Base-by-base conservation (phyloP, 2,888 invertebrate species). In the Gymnocheta viridis region DNA sequence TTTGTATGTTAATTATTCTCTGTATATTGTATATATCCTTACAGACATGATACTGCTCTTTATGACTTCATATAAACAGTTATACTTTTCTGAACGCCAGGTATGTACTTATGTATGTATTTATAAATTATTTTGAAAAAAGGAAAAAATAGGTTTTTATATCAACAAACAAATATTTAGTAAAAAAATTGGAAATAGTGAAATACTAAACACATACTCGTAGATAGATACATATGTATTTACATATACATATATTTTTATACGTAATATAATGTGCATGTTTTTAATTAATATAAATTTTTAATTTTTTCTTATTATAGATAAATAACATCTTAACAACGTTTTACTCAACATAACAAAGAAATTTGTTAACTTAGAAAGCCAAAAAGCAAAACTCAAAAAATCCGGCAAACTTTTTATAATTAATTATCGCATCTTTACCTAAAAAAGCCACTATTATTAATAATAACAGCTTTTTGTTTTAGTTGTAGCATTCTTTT, bases 21-120 rank as follows among this genome's bases (percentile, higher is more conserved):
- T 32, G 0, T n/a, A 7, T 51, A 24, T 58, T 76, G 24, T 85
- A 2, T 47, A 47, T 73, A 82, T 87, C 24, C 76, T 91, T 90
- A 9, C 89, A 91, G 91, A 92, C 89, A 91, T 91, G 91, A 89
- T 91, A 88, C 89, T 89, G 87, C 88, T 88, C 87, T 89, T 88
- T 89, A 88, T 89, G 88, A 88, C 86, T 41, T 84, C 62, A 88
- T 87, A 88, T 89, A 62, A 87, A 86, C 87, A 88, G 87, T 87
- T 88, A 88, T 89, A 89, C 89, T 91, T 89, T 90, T 88, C 89
- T 90, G 89, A 92, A 89, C 88, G 89, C 87, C 91, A 91, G 91
- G 91, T 92, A 85, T 85, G 87, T 47, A 44, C 12, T 3, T 47
- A 47, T 47, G n/a, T 41, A 41, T 32, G 32, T 32, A 47, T 14